phyloP scores from a whole-genome alignment of 2,113 vertebrate genomes.

The Erythrolamprus reginae region DNA sequence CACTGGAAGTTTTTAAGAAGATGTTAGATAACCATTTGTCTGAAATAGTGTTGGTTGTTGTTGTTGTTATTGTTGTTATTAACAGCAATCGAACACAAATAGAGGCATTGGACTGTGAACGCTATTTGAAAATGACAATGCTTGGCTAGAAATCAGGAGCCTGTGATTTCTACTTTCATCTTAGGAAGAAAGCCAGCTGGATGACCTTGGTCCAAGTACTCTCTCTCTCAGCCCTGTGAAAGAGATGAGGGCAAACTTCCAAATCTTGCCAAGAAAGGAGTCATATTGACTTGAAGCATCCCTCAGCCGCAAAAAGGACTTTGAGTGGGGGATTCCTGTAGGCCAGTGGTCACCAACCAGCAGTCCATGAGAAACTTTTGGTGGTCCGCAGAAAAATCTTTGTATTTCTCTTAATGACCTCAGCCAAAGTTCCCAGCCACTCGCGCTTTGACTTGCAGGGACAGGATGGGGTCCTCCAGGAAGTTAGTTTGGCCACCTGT shows the following conservation, averaged over 20 bases:
- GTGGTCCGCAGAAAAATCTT: no score
- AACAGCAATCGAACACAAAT: neutral
- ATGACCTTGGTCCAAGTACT: neutral
- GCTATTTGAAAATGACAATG: neutral
- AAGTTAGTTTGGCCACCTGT: no score
- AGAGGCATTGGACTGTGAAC: neutral
- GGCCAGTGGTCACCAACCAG: neutral
- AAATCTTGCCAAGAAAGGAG: neutral
- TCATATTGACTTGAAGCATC: neutral
- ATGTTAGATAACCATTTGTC: no score
- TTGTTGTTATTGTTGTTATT: no score
- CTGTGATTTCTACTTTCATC: neutral
- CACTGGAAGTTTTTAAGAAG: no score
- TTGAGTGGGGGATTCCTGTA: neutral
- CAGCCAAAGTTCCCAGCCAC: no score
- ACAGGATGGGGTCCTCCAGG: no score
- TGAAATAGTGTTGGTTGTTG: no score
- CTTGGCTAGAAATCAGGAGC: neutral
- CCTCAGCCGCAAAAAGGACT: neutral
- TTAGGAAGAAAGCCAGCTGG: neutral
- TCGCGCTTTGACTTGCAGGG: no score
- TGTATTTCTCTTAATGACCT: no score
- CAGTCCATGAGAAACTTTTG: no score
- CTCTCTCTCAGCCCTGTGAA: neutral
- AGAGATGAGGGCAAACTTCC: neutral